Evolutionary conservation across 2,113 vertebrate genomes (phyloP).

Genomic region (Pangasianodon hypophthalmus): DNA sequence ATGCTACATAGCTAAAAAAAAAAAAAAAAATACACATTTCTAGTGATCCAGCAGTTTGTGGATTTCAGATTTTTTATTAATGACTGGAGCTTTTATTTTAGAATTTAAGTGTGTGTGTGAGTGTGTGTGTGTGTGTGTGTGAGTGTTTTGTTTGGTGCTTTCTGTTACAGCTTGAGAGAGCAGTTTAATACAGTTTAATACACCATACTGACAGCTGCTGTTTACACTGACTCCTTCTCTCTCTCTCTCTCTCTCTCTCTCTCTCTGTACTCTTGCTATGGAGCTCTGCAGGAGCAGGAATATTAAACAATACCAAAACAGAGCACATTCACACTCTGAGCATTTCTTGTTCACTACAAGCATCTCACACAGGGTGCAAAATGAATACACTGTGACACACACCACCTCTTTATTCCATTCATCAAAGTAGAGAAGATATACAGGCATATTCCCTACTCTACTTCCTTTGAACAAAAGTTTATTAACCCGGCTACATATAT

Average conservation of each 20-base stretch:
- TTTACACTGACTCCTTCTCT: neutral
- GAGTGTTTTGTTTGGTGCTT: neutral
- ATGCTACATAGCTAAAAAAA: no score
- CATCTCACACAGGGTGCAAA: neutral
- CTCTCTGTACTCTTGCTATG: neutral
- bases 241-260: neutral
- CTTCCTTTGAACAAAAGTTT: neutral
- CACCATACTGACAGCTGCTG: neutral
- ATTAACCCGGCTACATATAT: neutral
- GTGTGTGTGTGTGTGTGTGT: neutral
- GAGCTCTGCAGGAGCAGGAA: neutral
- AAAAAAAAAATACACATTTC: neutral
- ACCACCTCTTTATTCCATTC: neutral
- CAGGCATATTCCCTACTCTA: neutral
- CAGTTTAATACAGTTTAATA: neutral
- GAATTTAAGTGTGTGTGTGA: neutral
- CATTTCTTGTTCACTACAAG: neutral
- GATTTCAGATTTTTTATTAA: neutral
- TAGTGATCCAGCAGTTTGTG: neutral
- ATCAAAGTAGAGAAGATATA: neutral
- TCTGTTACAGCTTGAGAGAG: neutral
- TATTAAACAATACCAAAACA: neutral
- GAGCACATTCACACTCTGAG: neutral
- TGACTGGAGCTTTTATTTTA: neutral
- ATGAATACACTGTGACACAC: neutral